Evolutionary conservation across 2,888 invertebrate genomes (phyloP), one percentile per base, ranked within the genome.

Genomic region (Lasioglossum lativentre): DNA sequence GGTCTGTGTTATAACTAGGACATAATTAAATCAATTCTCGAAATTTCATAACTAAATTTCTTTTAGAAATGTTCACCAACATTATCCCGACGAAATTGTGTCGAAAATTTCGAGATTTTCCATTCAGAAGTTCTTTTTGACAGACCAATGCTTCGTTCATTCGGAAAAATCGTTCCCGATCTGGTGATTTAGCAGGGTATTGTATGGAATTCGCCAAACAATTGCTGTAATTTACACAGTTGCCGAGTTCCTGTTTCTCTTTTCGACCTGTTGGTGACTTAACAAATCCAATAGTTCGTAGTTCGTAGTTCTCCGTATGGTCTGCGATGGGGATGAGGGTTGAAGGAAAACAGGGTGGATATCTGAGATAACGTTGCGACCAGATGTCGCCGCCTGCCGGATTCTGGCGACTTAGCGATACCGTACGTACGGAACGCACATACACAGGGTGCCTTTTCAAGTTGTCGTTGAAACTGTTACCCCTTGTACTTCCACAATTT

Each of bases 351-450:
- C 74, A 78, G 72, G 45, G 23, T 78, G 78, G 78, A 82, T 78
- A 83, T 79, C 83, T 78, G 81, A 91, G 94, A 94, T 94, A 94
- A 94, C 93, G 92, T 93, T 93, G 85, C 91, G 89, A 93, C 90
- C 94, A 94, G 93, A 94, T 94, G 94, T 93, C 93, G 92, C 91
- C 88, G 88, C 87, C 88, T 90, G 89, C 88, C 86, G 89, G 83
- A 38, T 83, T 86, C 83, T 82, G 47, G 38, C 38, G 91, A 93
- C 90, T 92, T 92, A 89, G 91, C 91, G 91, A 91, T 91, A 88
- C 82, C 78, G 83, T 73, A 78, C 59, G 70, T 76, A 34, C 40
- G 59, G 52, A 56, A 34, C 27, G 42, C 27, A 14, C 34, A n/a
- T 47, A 75, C 52, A 79, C 38, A 38, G 71, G 34, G 66, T 56